phyloP scores from a whole-genome alignment of 1,140 invertebrate genomes.

The Wasmannia auropunctata region DNA sequence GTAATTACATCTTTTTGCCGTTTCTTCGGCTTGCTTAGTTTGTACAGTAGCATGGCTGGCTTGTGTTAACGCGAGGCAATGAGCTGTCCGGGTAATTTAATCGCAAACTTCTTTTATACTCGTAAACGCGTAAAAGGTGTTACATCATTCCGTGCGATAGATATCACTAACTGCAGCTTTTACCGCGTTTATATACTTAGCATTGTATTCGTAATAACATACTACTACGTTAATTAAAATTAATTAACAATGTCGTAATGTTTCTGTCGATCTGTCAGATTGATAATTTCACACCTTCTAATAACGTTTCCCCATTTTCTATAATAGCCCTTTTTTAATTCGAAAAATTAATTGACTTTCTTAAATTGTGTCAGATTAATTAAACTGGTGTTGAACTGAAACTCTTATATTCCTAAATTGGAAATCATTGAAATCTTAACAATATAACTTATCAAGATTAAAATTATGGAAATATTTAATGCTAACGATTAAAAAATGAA shows the following conservation, averaged over 20 bases:
- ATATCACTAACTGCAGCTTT: not conserved
- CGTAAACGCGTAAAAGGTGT: not conserved
- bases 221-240: conserved; percentile 53
- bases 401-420: not conserved
- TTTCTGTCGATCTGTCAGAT: not conserved
- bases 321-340: not conserved
- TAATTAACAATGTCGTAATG: conserved; percentile 44
- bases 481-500: not conserved
- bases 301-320: not conserved
- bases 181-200: not conserved
- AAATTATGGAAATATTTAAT: not conserved
- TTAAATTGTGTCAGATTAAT: not conserved
- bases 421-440: not conserved
- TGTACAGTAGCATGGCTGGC: not conserved
- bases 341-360: not conserved
- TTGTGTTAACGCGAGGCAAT: conserved; percentile 33
- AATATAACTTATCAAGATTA: not conserved
- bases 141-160: not conserved
- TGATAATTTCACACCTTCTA: not conserved
- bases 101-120: conserved; percentile 45
- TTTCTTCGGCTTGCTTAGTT: conserved; percentile 18
- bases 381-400: not conserved
- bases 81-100: conserved; percentile 47
- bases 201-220: not conserved
- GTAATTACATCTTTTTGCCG: conserved; percentile 47